Conservation (phyloP, 1,140 invertebrate species). For the Aphelenchoides fujianensis region DNA sequence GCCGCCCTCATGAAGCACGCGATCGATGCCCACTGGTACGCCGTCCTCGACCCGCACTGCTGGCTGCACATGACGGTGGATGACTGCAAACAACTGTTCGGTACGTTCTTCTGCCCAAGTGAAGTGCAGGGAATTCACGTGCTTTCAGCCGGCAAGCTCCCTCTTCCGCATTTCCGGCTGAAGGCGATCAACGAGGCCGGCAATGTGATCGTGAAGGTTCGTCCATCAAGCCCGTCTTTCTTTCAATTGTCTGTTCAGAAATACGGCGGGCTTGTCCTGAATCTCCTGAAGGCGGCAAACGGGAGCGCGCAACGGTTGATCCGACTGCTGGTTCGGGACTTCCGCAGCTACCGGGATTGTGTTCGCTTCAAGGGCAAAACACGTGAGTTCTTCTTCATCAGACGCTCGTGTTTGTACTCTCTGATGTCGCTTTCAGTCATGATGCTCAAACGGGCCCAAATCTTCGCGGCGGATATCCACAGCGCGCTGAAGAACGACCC, state of each 20-base stretch:
- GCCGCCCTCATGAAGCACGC: slow-evolving; percentile 85
- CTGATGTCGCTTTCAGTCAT: slow-evolving; percentile 71
- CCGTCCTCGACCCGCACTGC: slow-evolving; percentile 75
- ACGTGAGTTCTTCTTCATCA: slow-evolving; percentile 14
- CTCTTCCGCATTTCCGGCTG: slow-evolving; percentile 69
- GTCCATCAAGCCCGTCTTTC: too few species aligned
- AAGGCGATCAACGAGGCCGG: slow-evolving; percentile 78
- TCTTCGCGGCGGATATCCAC: slow-evolving; percentile 87
- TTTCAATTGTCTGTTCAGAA: slow-evolving; percentile 68
- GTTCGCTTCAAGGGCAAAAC: slow-evolving; percentile 69
- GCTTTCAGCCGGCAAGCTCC: slow-evolving; percentile 38
- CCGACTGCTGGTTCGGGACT: slow-evolving; percentile 75
- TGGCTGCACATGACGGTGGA: slow-evolving; percentile 58
- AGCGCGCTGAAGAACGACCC: slow-evolving; percentile 73
- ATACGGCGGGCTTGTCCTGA: slow-evolving; percentile 78
- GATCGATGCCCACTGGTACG: slow-evolving; percentile 73
- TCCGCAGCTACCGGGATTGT: slow-evolving; percentile 81
- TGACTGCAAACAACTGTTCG: neutral
- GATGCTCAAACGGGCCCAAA: slow-evolving; percentile 89
- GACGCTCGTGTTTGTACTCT: too few species aligned
- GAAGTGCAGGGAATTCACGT: too few species aligned
- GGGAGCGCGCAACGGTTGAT: slow-evolving; percentile 76
- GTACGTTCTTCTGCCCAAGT: too few species aligned
- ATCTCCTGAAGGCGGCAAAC: slow-evolving; percentile 73
- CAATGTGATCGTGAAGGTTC: slow-evolving; percentile 63